Base-by-base conservation (phyloP, 2,113 vertebrate species). In the Pelodiscus sinensis region DNA sequence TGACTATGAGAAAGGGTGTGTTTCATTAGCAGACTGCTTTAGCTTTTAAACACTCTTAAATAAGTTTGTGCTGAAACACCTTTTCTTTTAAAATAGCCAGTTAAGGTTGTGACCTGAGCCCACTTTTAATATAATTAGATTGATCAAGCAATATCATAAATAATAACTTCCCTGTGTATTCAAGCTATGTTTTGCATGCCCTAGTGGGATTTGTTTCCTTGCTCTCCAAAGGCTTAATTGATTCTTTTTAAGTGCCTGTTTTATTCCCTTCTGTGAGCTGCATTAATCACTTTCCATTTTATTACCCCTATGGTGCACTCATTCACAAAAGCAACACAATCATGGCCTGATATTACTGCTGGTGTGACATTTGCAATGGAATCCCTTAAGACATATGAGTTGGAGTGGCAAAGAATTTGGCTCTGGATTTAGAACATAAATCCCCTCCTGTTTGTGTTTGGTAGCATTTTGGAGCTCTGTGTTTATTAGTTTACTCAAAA, bases 221-320 rank as follows among this genome's bases (percentile, higher is more conserved):
- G 31, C 84, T 80, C 81, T 94, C n/a, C 21, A 57, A 75, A 79
- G 65, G 57, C 54, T 25, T 0, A 52, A 55, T 4, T 56, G 3
- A 11, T 90, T 58, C 31, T 1, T 27, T 90, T 92, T 89, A 81
- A 86, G 68, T 3, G 8, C 21, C 24, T 1, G 22, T 68, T 54
- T 24, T 56, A 78, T 71, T 90, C 90, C 54, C 79, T 75, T 89
- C 60, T 25, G 18, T 87, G 38, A 75, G 22, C 22, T 75, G 19
- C 22, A 25, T 75, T 44, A 44, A 35, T 24, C 38, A 75, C 12
- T 13, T 75, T 75, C 22, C 22, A 75, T 44, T 75, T 44, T 75
- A 25, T 77, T 87, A 86, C 92, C 94, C 92, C 86, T 78, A 95
- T 93, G 79, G 95, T 85, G 78, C 90, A 93, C 93, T 95, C 52